Evolutionary conservation across 2,797 vertebrate genomes (phyloP).

Genomic region (Parambassis ranga): DNA sequence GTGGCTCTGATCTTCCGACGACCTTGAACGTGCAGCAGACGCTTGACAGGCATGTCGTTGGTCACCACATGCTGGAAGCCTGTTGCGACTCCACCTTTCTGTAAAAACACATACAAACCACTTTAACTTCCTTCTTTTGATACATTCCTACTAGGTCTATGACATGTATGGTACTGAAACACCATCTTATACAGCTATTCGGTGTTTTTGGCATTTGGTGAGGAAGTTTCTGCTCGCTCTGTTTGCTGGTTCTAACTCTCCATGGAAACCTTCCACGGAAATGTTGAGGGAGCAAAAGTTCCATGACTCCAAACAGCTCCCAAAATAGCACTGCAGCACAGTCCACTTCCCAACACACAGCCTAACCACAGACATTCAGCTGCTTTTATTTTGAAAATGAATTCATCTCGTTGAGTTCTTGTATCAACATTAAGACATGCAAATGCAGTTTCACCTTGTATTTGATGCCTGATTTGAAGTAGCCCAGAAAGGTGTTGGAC

Average conservation of each 20-base stretch:
- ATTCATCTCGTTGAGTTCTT: neutral
- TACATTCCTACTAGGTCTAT: no score
- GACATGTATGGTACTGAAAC: no score
- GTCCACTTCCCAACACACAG: neutral
- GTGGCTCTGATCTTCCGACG: conserved; percentile 59
- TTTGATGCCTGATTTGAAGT: conserved; percentile 90
- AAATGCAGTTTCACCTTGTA: conserved; percentile 82
- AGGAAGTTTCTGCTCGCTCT: conserved; percentile 9
- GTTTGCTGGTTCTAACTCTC: conserved; percentile 40
- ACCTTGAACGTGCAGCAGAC: conserved; percentile 75
- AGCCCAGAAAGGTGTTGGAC: conserved; percentile 84
- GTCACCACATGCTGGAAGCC: conserved; percentile 71
- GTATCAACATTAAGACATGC: no score
- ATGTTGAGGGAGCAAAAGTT: conserved; percentile 12
- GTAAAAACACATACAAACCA: conserved; percentile 7
- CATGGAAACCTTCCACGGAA: conserved; percentile 34
- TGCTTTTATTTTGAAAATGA: neutral
- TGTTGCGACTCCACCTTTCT: conserved; percentile 78
- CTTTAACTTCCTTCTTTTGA: no score
- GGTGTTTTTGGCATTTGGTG: conserved; percentile 32
- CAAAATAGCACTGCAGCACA: conserved; percentile 4
- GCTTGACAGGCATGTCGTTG: conserved; percentile 42
- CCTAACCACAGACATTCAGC: neutral
- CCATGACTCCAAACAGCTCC: neutral
- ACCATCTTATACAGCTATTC: conserved; percentile 4